Evolutionary conservation across 2,113 vertebrate species (phyloP).

Genomic region (Phyllopteryx taeniolatus): DNA sequence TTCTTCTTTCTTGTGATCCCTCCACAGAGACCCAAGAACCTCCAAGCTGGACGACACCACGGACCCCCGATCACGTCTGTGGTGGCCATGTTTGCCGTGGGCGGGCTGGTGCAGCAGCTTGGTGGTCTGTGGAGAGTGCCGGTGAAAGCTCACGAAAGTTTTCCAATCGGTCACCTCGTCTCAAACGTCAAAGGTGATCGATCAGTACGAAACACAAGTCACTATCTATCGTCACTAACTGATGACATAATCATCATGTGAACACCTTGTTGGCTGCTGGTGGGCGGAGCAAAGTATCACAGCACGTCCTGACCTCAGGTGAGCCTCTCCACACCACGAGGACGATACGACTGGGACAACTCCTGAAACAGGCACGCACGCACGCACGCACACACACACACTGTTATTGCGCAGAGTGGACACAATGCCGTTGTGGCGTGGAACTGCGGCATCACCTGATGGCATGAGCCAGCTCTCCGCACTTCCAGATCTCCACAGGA

Average conservation of each 20-base stretch:
- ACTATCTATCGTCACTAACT: not conserved
- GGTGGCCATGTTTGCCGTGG: constrained; percentile 78
- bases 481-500: constrained; percentile 91
- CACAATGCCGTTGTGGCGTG: not conserved
- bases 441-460: constrained; percentile 77
- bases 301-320: constrained; percentile 76
- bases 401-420: not conserved
- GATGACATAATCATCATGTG: not conserved
- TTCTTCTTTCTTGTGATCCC: constrained; percentile 72
- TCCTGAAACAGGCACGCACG: constrained; percentile 62
- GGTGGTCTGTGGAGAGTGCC: constrained; percentile 32
- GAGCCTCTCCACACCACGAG: constrained; percentile 86
- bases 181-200: not conserved
- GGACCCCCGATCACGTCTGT: constrained; percentile 42
- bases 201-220: not conserved
- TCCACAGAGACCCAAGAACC: constrained; percentile 63
- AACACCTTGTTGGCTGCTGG: constrained; percentile 71
- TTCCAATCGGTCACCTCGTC: not conserved
- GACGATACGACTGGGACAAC: constrained; percentile 81
- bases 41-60: constrained; percentile 70
- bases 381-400: not conserved
- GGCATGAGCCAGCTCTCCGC: constrained; percentile 87
- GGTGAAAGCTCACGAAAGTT: not conserved
- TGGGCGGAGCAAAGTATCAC: constrained; percentile 71
- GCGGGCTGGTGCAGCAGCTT: constrained; percentile 59